A percentile compares a stretch with the other conserved stretches of the same genome.
Conservation (phyloP, 2,888 invertebrate genomes). For the Trissoscelio sp. region DNA sequence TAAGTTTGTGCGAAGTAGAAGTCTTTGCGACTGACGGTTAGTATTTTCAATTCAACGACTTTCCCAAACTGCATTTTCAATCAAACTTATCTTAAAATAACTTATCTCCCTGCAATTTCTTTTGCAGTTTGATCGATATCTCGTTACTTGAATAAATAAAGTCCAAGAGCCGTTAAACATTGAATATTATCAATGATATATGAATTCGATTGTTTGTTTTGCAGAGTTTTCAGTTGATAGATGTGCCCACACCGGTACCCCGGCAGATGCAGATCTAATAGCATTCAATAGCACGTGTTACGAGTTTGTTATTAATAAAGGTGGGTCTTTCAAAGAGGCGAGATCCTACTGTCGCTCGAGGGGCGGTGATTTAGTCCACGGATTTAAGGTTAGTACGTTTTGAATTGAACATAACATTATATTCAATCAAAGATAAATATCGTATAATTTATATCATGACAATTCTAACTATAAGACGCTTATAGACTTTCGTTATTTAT, state of each 20-base stretch:
- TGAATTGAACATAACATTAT: neutral
- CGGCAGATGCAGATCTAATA: slow-evolving; percentile 91
- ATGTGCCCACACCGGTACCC: slow-evolving; percentile 89
- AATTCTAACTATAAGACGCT: neutral
- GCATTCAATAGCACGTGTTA: slow-evolving; percentile 95
- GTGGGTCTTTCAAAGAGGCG: slow-evolving; percentile 93
- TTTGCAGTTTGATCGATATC: slow-evolving; percentile 5
- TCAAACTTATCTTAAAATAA: neutral
- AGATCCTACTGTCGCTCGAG: slow-evolving; percentile 89
- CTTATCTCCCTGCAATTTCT: neutral
- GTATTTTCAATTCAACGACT: slow-evolving; percentile 61
- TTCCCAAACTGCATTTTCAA: slow-evolving; percentile 7
- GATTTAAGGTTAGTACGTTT: slow-evolving; percentile 84
- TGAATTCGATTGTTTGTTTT: slow-evolving; percentile 71
- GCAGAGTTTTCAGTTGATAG: slow-evolving; percentile 93
- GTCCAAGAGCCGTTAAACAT: neutral
- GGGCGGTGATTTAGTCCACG: slow-evolving; percentile 90
- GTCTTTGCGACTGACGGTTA: slow-evolving; percentile 95
- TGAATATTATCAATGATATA: slow-evolving; percentile 24
- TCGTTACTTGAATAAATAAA: neutral
- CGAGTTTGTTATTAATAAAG: slow-evolving; percentile 92
- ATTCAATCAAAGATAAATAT: slow-evolving; percentile 11
- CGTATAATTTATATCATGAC: slow-evolving; percentile 2
- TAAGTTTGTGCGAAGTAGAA: slow-evolving; percentile 96
- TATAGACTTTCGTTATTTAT: neutral